Conservation (phyloP, 2,888 invertebrate genomes). For the Chalcis sispes region DNA sequence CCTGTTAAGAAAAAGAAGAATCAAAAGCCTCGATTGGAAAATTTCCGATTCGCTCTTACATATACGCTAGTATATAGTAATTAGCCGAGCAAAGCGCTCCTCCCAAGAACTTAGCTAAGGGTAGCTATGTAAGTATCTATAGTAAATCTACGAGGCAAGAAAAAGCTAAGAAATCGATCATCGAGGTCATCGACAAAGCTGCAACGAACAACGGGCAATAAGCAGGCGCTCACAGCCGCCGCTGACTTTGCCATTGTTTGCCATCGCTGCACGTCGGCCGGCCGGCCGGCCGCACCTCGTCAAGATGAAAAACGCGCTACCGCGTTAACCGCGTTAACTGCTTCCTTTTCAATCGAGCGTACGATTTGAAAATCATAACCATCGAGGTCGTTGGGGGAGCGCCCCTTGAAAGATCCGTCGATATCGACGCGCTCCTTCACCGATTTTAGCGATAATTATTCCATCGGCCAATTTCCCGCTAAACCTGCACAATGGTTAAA, state of each 20-base stretch:
- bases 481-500: no score
- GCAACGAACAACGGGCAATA: constrained; percentile 22
- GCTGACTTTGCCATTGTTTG: background rate
- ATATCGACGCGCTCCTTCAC: constrained; percentile 16
- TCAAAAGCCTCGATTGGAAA: no score
- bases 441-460: no score
- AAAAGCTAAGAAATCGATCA: constrained; percentile 51
- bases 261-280: background rate
- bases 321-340: background rate
- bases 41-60: no score
- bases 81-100: no score
- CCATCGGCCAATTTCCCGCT: no score
- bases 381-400: constrained; percentile 63
- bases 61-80: no score
- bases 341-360: constrained; percentile 63
- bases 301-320: constrained; percentile 14
- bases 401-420: constrained; percentile 55
- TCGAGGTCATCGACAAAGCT: constrained; percentile 20
- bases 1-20: constrained; percentile 82
- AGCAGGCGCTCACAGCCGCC: background rate
- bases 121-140: no score
- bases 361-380: constrained; percentile 70
- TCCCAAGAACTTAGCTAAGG: no score
- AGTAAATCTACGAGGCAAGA: background rate
- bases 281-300: constrained; percentile 39